Evolutionary conservation across 2,797 vertebrate genomes (phyloP).

Genomic region (Bradypodion pumilum): DNA sequence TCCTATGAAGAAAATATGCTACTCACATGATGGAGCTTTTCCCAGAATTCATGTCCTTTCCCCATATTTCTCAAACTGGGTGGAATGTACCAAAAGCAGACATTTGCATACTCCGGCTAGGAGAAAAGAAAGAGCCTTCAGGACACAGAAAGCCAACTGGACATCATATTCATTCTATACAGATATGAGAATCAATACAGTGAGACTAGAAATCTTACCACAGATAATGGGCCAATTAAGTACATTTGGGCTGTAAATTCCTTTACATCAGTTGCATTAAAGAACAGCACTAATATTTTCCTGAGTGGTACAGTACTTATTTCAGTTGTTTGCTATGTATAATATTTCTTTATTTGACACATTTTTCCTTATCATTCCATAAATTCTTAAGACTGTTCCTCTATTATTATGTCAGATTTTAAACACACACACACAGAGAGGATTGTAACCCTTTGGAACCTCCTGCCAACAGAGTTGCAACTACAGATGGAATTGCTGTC

Average conservation of each 20-base stretch:
- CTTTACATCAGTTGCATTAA: neutral
- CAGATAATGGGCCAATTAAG: neutral
- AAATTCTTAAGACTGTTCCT: neutral
- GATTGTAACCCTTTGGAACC: too few relatives aligned
- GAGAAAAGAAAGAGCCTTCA: conserved; percentile 33
- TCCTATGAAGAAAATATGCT: neutral
- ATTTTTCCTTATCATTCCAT: neutral
- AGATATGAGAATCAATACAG: neutral
- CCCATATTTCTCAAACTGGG: conserved; percentile 79
- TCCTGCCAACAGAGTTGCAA: too few relatives aligned
- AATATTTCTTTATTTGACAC: neutral
- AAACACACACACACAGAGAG: neutral
- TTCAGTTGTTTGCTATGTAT: neutral
- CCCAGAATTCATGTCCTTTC: conserved; percentile 80
- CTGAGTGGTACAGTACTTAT: neutral
- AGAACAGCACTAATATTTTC: neutral
- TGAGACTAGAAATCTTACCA: neutral
- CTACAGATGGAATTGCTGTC: too few relatives aligned
- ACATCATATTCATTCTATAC: neutral
- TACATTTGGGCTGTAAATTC: neutral
- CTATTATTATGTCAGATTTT: neutral
- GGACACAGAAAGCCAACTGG: neutral
- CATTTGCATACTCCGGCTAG: conserved; percentile 85
- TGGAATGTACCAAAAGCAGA: conserved; percentile 90
- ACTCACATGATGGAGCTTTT: conserved; percentile 80